Percentiles rank a stretch among this genome's conserved stretches.
Evolutionary conservation across 2,888 invertebrate species (phyloP).

Genomic region (Belgica antarctica): DNA sequence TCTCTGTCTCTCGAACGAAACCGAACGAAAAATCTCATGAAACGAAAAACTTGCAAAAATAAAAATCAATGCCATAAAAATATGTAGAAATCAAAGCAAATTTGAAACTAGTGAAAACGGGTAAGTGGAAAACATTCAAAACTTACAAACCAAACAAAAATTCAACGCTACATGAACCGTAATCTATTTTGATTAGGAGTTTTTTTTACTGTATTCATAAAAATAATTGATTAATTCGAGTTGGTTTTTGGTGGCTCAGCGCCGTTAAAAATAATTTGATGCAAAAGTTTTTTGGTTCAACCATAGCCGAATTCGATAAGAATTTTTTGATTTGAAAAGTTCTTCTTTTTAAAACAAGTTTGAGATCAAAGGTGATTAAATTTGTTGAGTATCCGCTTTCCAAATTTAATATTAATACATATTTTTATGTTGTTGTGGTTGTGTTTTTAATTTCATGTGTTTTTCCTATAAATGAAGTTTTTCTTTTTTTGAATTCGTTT

Average conservation of each 20-base stretch:
- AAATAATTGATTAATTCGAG: conserved; percentile 29
- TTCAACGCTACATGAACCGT: conserved; percentile 39
- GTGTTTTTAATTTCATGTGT: conserved; percentile 42
- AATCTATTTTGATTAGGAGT: conserved; percentile 41
- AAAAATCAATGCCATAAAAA: conserved; percentile 33
- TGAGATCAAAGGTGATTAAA: background rate
- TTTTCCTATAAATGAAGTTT: conserved; percentile 2
- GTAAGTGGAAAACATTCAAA: conserved; percentile 44
- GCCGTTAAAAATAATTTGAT: background rate
- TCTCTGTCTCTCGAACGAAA: conserved; percentile 16
- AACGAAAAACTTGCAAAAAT: conserved; percentile 13
- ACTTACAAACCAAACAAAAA: conserved; percentile 43
- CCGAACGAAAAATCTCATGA: background rate
- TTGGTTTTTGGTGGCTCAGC: background rate
- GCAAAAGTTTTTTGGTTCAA: background rate
- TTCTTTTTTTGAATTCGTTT: conserved; percentile 10
- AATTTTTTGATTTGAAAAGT: background rate
- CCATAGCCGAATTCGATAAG: background rate
- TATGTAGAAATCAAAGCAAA: conserved; percentile 42
- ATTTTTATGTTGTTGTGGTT: conserved; percentile 44
- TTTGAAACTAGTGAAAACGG: conserved; percentile 42
- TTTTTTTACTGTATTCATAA: conserved; percentile 41
- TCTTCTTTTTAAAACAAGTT: background rate
- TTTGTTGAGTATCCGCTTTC: conserved; percentile 24
- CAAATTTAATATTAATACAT: conserved; percentile 38